Conservation (phyloP, 2,888 invertebrate species). For the Pristionchus mayeri region DNA sequence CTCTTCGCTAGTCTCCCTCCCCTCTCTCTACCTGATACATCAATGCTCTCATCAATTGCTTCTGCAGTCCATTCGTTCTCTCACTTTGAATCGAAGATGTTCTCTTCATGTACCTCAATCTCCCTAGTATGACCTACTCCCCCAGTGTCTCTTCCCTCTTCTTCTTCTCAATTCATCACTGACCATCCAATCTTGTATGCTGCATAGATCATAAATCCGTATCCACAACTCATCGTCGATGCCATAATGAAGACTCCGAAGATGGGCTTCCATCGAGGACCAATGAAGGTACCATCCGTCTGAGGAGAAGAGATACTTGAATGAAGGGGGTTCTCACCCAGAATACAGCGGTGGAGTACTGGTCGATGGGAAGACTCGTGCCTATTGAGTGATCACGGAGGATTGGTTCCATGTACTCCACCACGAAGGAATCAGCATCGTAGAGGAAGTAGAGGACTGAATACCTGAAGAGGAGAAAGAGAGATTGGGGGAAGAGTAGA, state of each 20-base stretch:
- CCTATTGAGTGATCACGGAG: slow-evolving; percentile 26
- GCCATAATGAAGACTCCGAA: slow-evolving; percentile 21
- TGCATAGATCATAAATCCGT: slow-evolving; percentile 43
- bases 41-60: slow-evolving; percentile 23
- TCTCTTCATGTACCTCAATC: not conserved
- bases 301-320: not conserved
- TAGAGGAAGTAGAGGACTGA: slow-evolving; percentile 24
- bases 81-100: not conserved
- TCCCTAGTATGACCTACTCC: not conserved
- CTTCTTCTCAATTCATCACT: not conserved
- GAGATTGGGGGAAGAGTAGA: not conserved
- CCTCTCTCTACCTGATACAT: slow-evolving; percentile 17
- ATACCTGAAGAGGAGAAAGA: not conserved
- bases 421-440: slow-evolving; percentile 30
- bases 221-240: not conserved
- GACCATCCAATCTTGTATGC: not conserved
- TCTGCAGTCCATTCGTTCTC: not conserved
- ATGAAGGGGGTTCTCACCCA: not conserved
- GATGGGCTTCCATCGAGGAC: slow-evolving; percentile 44
- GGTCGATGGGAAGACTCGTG: slow-evolving; percentile 20
- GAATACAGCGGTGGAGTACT: slow-evolving; percentile 42
- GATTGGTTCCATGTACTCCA: slow-evolving; percentile 36
- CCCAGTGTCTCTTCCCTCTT: not conserved
- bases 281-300: slow-evolving; percentile 38
- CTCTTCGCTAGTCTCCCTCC: not conserved